phyloP scores from a whole-genome alignment of 1,140 invertebrate genomes.

The Brachionus rotundiformis region DNA sequence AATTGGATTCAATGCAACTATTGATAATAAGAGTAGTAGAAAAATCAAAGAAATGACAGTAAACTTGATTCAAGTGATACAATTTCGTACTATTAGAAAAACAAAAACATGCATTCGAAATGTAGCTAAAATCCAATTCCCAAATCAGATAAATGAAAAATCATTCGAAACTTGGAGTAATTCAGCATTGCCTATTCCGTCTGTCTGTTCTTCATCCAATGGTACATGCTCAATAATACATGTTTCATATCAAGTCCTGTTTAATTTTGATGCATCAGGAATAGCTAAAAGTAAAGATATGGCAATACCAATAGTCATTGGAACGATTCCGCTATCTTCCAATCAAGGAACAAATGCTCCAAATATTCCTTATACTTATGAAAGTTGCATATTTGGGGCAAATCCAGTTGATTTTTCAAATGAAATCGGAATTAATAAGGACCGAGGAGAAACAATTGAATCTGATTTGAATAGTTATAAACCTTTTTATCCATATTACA shows the following conservation, averaged over 20 bases:
- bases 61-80: conserved; percentile 31
- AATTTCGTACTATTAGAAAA: background rate
- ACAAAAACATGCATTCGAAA: background rate
- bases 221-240: conserved; percentile 48
- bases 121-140: background rate
- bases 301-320: conserved; percentile 25
- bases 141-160: background rate
- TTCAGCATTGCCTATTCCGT: background rate
- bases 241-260: conserved; percentile 2
- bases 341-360: background rate
- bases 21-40: conserved; percentile 49
- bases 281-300: conserved; percentile 25
- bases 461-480: conserved; percentile 43
- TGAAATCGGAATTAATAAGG: background rate
- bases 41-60: conserved; percentile 38
- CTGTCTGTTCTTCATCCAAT: conserved; percentile 42
- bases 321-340: conserved; percentile 23
- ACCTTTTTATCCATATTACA: conserved; percentile 43
- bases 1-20: conserved; percentile 27
- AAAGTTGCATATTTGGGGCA: background rate
- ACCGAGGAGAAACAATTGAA: conserved; percentile 35
- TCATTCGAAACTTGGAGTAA: background rate
- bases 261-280: conserved; percentile 47
- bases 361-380: conserved; percentile 29
- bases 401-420: background rate